phyloP scores from a whole-genome alignment of 2,113 vertebrate species.

The Sardina pilchardus region DNA sequence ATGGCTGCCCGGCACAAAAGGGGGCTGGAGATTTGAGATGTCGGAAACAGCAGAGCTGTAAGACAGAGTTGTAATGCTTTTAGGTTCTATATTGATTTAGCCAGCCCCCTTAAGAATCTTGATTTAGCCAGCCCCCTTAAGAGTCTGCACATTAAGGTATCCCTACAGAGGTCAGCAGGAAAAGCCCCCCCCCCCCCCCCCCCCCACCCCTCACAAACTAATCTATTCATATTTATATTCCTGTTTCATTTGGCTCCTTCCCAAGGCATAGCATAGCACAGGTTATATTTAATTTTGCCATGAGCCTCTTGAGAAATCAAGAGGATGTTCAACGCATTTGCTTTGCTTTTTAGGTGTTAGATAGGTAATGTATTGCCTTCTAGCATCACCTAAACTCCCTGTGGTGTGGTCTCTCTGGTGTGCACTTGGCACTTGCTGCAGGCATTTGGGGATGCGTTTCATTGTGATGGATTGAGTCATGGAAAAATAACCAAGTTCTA shows the following conservation, averaged over 20 bases:
- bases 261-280: not conserved
- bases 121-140: not conserved
- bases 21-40: not conserved
- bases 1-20: not conserved
- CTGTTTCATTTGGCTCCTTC: not conserved
- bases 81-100: not conserved
- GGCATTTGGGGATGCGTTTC: not conserved
- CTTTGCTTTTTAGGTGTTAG: not conserved
- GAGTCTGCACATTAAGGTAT: not conserved
- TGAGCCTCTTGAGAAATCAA: not conserved
- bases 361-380: not conserved
- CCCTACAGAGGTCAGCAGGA: not conserved
- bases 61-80: conserved; percentile 1
- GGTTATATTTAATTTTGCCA: not conserved
- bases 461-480: not conserved
- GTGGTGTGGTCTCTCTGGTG: not conserved
- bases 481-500: conserved; percentile 3
- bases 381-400: not conserved
- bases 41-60: not conserved
- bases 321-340: not conserved
- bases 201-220: not conserved
- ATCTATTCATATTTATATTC: not conserved
- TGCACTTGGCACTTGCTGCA: not conserved
- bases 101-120: not conserved
- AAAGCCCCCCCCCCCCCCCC: not conserved